Conservation (phyloP, 2,797 vertebrate genomes). For the Sciurus carolinensis region DNA sequence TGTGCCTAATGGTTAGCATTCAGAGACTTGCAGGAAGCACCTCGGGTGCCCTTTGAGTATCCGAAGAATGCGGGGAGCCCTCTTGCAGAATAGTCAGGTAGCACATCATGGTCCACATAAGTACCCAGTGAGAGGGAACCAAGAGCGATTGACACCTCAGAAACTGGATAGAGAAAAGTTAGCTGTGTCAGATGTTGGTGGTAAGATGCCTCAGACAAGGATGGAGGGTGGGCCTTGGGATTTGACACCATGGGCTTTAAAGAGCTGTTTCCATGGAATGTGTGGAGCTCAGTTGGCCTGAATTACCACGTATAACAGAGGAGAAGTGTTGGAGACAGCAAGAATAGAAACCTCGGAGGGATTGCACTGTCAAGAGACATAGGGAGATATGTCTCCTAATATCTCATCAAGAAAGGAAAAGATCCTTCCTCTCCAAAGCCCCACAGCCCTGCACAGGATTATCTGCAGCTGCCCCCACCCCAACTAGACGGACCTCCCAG, state of each 20-base stretch:
- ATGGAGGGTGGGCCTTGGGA: not conserved
- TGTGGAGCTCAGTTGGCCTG: not conserved
- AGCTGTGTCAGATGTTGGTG: too few species aligned
- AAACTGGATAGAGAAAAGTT: not conserved
- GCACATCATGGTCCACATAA: not conserved
- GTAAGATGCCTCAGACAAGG: not conserved
- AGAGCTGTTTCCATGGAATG: not conserved
- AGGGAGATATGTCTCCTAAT: not conserved
- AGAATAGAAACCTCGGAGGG: not conserved
- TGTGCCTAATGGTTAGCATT: not conserved
- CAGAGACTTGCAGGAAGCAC: not conserved
- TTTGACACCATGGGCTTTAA: not conserved
- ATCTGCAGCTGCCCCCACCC: not conserved
- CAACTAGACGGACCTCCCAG: not conserved
- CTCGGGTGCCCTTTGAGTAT: not conserved
- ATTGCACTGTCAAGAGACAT: accelerated
- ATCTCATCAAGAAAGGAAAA: not conserved
- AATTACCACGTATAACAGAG: not conserved
- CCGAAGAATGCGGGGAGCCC: not conserved
- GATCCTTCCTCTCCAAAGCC: not conserved
- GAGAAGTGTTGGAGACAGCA: not conserved
- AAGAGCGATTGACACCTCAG: not conserved
- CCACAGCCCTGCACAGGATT: not conserved
- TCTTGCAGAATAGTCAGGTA: not conserved
- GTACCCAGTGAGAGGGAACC: not conserved